Base-by-base conservation (phyloP, 1,140 invertebrate genomes). In the Paraescarpia echinospica region DNA sequence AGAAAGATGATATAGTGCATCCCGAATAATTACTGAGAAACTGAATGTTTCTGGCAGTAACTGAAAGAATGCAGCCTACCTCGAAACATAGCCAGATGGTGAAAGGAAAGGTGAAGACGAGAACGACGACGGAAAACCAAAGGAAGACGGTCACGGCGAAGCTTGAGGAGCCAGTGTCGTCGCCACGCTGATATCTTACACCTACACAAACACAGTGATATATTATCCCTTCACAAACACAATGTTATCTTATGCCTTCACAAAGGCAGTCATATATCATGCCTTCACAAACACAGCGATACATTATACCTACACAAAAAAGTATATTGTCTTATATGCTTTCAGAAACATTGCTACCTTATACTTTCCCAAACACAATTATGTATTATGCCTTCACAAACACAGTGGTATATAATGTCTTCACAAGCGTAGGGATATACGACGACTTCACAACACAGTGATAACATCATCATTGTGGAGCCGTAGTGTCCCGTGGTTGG, bases 81-180 rank as follows among this genome's bases (percentile, higher is more conserved):
- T 93, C 89, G 33, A 93, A 90, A 90, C 91, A 93, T 35, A 90
- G 77, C 33, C 93, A 93, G 92, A 93, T 35, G 31, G 92, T 89
- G 33, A 93, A 12, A 88, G 93, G 93, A 33, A 93, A 93, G 33
- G 92, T 92, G 92, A 92, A 2, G 77, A 92, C 51, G 91, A 93
- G 89, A 92, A 92, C 89, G 77, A 93, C 31, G 34, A 90, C n/a
- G 34, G 93, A 92, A 27, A 90, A 35, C 0, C 92, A n/a, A 35
- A 92, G 48, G 89, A 93, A 51, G 92, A 93, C 22, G 34, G 33
- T 34, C 33, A 88, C 91, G 51, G 91, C 92, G 88, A 48, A 92
- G 18, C 33, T 31, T 31, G 59, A 77, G 9, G 59, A 77, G 59
- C 22, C 59, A 27, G 59, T 22, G 59, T 27, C 59, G 2, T 77